These are phyloP conservation scores for Galeopterus variegatus DNA, from an alignment of 2,113 vertebrate species.

Conservation along the genomic window DNA sequence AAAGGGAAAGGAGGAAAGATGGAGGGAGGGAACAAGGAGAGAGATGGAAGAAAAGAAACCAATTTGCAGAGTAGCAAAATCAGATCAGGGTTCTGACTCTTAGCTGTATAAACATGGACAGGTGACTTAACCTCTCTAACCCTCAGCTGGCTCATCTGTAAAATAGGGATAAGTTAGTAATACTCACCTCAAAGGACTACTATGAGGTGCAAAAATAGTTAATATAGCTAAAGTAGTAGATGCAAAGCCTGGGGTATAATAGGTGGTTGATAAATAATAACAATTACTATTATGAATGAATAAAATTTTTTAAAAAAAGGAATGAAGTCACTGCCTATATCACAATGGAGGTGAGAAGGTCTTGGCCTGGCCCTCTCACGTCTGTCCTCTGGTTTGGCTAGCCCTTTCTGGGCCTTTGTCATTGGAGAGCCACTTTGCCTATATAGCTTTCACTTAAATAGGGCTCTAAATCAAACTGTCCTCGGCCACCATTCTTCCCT, in stretches of 20 bases:
- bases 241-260: neutral
- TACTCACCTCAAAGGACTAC: neutral
- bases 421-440: constrained; percentile 82
- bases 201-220: neutral
- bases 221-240: neutral
- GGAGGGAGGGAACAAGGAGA: neutral
- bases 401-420: constrained; percentile 70
- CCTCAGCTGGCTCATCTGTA: neutral
- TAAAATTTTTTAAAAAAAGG: neutral
- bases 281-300: constrained; percentile 16
- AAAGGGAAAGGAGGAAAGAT: neutral
- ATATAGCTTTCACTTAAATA: constrained; percentile 86
- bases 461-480: constrained; percentile 90
- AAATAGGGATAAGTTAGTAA: constrained; percentile 45
- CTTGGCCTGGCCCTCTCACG: neutral
- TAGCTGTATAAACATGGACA: neutral
- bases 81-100: neutral
- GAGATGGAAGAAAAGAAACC: neutral
- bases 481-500: constrained; percentile 85
- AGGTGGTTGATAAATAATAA: constrained; percentile 44
- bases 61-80: neutral
- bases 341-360: constrained; percentile 57
- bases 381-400: constrained; percentile 36
- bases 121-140: neutral
- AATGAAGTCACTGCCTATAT: constrained; percentile 6